These are phyloP conservation scores for Macrotrachela quadricornifera DNA, from an alignment of 1,140 invertebrate genomes.

Conservation along the genomic window DNA sequence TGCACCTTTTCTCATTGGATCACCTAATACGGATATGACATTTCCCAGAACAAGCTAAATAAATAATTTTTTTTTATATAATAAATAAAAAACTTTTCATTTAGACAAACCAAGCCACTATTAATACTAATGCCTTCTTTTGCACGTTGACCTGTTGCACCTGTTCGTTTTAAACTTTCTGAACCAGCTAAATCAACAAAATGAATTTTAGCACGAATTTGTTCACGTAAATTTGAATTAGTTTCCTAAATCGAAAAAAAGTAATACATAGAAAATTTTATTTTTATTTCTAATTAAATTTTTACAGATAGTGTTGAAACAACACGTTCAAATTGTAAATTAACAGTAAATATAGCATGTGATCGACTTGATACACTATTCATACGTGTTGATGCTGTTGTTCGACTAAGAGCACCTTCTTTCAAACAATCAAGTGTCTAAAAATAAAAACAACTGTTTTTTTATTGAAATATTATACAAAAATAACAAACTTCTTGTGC, in stretches of 20 bases:
- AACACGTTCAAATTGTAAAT: too few species aligned
- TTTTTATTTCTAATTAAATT: too few species aligned
- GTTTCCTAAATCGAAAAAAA: too few species aligned
- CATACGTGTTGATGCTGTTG: constrained; percentile 76
- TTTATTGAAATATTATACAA: constrained; percentile 15
- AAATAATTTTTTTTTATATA: neutral
- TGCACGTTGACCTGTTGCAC: constrained; percentile 35
- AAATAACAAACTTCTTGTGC: neutral
- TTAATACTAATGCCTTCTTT: constrained; percentile 38
- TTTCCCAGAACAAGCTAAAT: constrained; percentile 49
- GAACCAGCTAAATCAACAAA: constrained; percentile 14
- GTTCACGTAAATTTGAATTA: too few species aligned
- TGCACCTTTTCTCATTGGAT: constrained; percentile 24
- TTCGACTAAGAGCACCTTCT: constrained; percentile 49
- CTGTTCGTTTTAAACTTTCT: constrained; percentile 29
- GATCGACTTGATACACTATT: constrained; percentile 67
- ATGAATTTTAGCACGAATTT: constrained; percentile 18
- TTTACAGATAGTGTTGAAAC: too few species aligned
- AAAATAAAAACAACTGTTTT: constrained; percentile 26
- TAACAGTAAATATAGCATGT: constrained; percentile 70
- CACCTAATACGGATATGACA: constrained; percentile 34
- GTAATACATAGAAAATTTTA: too few species aligned
- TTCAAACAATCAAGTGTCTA: constrained; percentile 50
- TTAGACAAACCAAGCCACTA: constrained; percentile 21
- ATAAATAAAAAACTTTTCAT: neutral